Percentiles rank a stretch among this genome's conserved stretches.
Conservation (phyloP, 2,888 invertebrate genomes). For the Erebia palarica region DNA sequence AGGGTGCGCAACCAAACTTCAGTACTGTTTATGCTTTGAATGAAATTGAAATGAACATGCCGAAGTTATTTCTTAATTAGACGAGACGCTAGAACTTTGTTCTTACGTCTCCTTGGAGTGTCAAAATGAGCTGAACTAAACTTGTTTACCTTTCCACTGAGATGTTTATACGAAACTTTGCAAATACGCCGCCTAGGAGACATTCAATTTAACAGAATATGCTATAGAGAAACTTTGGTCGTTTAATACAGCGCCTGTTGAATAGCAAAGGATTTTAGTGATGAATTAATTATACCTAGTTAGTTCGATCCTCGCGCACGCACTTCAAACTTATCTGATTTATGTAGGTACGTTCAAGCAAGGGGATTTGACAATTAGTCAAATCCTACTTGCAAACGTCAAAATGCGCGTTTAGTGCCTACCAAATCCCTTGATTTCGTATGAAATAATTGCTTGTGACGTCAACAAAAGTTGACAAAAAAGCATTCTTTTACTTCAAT, state of each 20-base stretch:
- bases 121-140: conserved; percentile 74
- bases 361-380: no score
- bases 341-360: no score
- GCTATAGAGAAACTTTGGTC: conserved; percentile 29
- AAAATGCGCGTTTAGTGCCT: no score
- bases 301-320: neutral
- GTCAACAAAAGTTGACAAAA: no score
- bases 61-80: conserved; percentile 73
- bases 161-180: conserved; percentile 71
- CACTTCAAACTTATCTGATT: no score
- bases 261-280: conserved; percentile 10
- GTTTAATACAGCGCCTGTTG: conserved; percentile 15
- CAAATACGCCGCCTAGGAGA: conserved; percentile 62
- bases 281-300: conserved; percentile 1
- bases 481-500: no score
- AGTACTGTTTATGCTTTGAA: conserved; percentile 51
- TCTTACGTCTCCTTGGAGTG: conserved; percentile 69
- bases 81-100: conserved; percentile 59
- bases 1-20: conserved; percentile 43
- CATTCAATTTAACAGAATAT: conserved; percentile 53
- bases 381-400: no score
- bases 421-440: no score
- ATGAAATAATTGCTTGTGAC: no score
- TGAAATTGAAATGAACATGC: conserved; percentile 71
- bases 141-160: conserved; percentile 70